Conservation (phyloP, 2,797 vertebrate species). For the Triplophysa bombifrons region DNA sequence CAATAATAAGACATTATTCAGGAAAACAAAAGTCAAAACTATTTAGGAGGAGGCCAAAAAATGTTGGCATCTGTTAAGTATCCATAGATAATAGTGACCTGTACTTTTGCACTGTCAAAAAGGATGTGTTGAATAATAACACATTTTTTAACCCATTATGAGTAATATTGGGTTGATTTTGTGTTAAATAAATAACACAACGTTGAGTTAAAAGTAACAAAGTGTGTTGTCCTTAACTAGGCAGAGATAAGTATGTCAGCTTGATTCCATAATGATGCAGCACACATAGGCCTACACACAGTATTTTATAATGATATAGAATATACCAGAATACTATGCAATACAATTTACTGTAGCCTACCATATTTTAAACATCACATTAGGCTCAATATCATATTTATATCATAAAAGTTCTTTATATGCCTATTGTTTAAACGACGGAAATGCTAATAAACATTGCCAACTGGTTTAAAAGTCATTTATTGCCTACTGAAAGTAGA, state of each 20-base stretch:
- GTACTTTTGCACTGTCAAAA: too few relatives aligned
- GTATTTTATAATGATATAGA: background rate
- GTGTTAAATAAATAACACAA: too few relatives aligned
- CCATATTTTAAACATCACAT: background rate
- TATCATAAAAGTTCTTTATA: background rate
- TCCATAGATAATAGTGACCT: background rate
- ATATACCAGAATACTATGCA: background rate
- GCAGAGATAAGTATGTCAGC: too few relatives aligned
- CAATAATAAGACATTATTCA: constrained; percentile 35
- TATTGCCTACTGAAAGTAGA: background rate
- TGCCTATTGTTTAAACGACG: background rate
- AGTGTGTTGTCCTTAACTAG: background rate
- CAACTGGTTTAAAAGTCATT: background rate
- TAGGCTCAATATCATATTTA: too few relatives aligned
- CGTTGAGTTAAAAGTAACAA: too few relatives aligned
- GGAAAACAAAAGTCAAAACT: background rate
- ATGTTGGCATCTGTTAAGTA: background rate
- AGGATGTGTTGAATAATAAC: too few relatives aligned
- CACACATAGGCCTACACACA: background rate
- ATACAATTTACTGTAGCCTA: too few relatives aligned
- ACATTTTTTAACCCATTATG: too few relatives aligned
- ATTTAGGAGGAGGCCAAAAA: background rate
- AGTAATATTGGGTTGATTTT: too few relatives aligned
- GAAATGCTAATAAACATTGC: background rate
- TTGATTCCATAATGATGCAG: background rate